phyloP scores from a whole-genome alignment of 2,797 vertebrate genomes.

The Thamnophis elegans region DNA sequence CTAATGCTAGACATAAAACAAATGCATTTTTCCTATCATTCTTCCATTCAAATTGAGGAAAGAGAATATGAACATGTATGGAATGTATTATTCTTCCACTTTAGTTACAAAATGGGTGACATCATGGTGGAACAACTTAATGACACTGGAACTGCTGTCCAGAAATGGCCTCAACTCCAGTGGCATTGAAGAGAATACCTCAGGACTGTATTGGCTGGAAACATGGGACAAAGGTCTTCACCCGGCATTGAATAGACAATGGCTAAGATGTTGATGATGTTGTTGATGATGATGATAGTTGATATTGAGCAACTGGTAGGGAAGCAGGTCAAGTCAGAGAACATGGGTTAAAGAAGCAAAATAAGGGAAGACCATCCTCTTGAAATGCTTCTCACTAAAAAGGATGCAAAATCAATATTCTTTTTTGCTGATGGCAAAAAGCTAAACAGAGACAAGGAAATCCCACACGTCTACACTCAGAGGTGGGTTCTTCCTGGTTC shows the following conservation, averaged over 20 bases:
- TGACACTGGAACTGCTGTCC: background rate
- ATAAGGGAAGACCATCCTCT: background rate
- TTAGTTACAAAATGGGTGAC: background rate
- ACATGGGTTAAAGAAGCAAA: background rate
- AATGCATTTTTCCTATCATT: background rate
- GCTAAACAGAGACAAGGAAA: background rate
- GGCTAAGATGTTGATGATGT: background rate
- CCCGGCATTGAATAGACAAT: background rate
- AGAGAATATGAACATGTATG: background rate
- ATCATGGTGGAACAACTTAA: background rate
- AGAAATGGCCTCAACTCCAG: background rate
- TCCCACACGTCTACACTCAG: background rate
- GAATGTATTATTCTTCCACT: background rate
- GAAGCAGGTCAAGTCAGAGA: background rate
- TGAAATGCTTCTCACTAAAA: background rate
- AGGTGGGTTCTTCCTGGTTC: too few species aligned
- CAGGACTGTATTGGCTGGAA: background rate
- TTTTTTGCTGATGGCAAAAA: background rate
- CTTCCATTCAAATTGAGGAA: background rate
- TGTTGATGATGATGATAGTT: background rate
- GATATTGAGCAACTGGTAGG: background rate
- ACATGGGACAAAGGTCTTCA: background rate
- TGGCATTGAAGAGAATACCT: too few species aligned
- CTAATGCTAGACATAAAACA: background rate
- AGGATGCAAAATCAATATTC: background rate